These are phyloP conservation scores for Trachymyrmex cornetzi DNA, from an alignment of 1,140 invertebrate genomes.

Conservation along the genomic window DNA sequence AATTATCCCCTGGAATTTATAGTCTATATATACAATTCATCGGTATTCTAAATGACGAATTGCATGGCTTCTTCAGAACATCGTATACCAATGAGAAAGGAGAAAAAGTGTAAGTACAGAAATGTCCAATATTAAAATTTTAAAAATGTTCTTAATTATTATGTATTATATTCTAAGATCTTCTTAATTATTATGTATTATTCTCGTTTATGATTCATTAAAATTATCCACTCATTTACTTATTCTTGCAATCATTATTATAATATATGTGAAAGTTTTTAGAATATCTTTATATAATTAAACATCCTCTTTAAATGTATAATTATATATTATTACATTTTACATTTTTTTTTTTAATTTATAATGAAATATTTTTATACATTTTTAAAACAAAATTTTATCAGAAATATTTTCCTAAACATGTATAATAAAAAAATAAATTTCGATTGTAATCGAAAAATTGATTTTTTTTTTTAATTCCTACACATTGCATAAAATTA, in stretches of 20 bases:
- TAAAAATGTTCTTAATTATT: neutral
- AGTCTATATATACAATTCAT: constrained; percentile 67
- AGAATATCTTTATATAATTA: neutral
- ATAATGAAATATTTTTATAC: neutral
- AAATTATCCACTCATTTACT: neutral
- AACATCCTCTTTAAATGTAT: neutral
- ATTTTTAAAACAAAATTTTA: neutral
- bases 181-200: neutral
- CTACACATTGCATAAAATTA: neutral
- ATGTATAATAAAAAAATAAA: neutral
- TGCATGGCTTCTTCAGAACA: constrained; percentile 74
- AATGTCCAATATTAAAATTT: neutral
- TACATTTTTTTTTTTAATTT: neutral
- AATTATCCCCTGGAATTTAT: constrained; percentile 56
- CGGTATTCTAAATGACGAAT: constrained; percentile 66
- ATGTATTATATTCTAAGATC: too few relatives aligned
- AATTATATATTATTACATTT: neutral
- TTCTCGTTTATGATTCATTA: neutral
- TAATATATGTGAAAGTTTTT: neutral
- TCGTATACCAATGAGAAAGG: constrained; percentile 68
- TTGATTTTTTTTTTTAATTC: neutral
- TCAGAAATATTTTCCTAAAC: neutral
- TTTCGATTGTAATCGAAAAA: neutral
- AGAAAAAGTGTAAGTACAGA: constrained; percentile 70
- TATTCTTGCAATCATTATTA: neutral